Evolutionary conservation across 2,888 invertebrate species (phyloP).

Genomic region (Cartodere bifasciata): DNA sequence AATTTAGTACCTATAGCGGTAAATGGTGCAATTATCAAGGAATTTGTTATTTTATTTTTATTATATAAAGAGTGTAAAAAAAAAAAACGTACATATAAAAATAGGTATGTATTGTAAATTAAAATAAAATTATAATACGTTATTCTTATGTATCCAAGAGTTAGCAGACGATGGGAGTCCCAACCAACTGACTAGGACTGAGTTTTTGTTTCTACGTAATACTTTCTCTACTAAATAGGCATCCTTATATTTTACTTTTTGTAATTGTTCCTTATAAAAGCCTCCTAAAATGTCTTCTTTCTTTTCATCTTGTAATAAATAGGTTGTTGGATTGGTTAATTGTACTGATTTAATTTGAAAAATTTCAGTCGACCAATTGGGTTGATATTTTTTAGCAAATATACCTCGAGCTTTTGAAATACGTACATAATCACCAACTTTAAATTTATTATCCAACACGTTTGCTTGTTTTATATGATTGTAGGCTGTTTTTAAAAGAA

Average conservation of each 20-base stretch:
- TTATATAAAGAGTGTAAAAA: too few relatives aligned
- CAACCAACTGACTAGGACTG: background rate
- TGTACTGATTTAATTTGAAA: constrained; percentile 6
- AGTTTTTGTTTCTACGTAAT: background rate
- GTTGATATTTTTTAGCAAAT: constrained; percentile 9
- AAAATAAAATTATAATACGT: too few relatives aligned
- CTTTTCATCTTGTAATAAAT: constrained; percentile 8
- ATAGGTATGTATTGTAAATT: too few relatives aligned
- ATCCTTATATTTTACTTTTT: constrained; percentile 1
- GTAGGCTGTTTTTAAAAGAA: too few relatives aligned
- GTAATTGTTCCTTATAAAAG: constrained; percentile 3
- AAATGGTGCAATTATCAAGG: too few relatives aligned
- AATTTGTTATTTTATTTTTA: too few relatives aligned
- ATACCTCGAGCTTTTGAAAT: constrained; percentile 4
- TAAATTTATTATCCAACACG: constrained; percentile 7
- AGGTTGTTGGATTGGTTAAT: constrained; percentile 7
- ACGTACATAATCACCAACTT: constrained; percentile 7
- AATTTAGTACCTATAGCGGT: too few relatives aligned
- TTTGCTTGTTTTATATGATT: too few relatives aligned
- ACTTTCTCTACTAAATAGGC: constrained; percentile 1
- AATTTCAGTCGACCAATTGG: constrained; percentile 9
- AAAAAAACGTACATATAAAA: too few relatives aligned
- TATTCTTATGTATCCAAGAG: too few relatives aligned
- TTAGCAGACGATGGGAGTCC: background rate
- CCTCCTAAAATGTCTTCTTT: constrained; percentile 4